Evolutionary conservation across 2,888 invertebrate species (phyloP).

Genomic region (Aphodius granarius): DNA sequence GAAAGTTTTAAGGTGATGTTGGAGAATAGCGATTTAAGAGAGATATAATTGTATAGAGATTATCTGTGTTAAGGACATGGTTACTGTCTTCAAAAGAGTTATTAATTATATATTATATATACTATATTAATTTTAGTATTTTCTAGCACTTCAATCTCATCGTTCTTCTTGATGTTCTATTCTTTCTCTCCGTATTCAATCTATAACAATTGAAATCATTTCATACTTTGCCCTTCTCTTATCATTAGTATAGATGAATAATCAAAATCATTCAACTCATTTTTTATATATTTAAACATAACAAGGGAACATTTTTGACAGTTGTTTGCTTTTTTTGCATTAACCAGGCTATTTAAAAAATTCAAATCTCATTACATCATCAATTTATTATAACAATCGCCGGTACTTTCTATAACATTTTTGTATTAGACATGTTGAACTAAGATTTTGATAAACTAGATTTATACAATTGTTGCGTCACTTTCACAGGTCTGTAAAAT

Average conservation of each 20-base stretch:
- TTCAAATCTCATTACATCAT: not conserved
- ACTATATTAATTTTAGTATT: not conserved
- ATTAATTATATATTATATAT: not conserved
- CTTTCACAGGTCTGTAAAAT: too few species aligned
- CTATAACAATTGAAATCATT: not conserved
- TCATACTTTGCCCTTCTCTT: too few species aligned
- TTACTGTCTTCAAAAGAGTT: constrained; percentile 7
- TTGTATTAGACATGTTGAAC: not conserved
- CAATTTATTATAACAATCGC: not conserved
- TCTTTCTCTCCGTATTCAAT: not conserved
- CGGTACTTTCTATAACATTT: not conserved
- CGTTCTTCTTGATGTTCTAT: not conserved
- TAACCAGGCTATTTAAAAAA: not conserved
- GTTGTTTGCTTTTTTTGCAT: not conserved
- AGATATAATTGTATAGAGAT: constrained; percentile 5
- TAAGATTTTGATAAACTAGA: not conserved
- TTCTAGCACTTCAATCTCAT: not conserved
- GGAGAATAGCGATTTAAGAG: constrained; percentile 2
- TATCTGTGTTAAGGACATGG: constrained; percentile 14
- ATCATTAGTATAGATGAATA: too few species aligned
- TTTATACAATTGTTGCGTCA: too few species aligned
- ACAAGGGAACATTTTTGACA: not conserved
- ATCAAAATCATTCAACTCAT: not conserved
- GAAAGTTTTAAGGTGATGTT: not conserved
- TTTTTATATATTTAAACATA: not conserved